Percentiles rank a stretch among this genome's conserved stretches.
phyloP scores from a whole-genome alignment of 92 coral and sea anemone species.

The Palythoa caribaeorum region DNA sequence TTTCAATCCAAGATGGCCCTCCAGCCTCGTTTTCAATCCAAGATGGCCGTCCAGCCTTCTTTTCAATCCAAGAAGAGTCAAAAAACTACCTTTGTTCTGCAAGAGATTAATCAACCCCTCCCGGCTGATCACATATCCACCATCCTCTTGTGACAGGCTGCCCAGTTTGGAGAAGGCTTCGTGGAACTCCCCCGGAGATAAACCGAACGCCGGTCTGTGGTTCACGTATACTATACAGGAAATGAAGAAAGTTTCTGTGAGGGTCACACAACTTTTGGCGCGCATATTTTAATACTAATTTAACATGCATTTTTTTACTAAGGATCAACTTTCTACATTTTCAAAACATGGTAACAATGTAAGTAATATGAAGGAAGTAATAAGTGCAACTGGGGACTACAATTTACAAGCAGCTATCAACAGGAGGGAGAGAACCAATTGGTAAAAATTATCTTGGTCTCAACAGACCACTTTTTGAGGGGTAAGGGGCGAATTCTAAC shows the following conservation, averaged over 20 bases:
- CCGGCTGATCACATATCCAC: constrained; percentile 78
- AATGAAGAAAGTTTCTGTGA: background rate
- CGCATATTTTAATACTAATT: background rate
- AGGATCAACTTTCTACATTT: too few species aligned
- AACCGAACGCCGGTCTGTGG: constrained; percentile 97
- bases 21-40: too few species aligned
- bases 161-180: constrained; percentile 93
- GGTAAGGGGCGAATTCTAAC: too few species aligned
- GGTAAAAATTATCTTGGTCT: too few species aligned
- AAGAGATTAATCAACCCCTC: constrained; percentile 76
- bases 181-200: constrained; percentile 89
- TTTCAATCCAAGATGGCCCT: too few species aligned
- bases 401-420: too few species aligned
- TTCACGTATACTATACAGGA: constrained; percentile 84
- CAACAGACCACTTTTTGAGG: too few species aligned
- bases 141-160: constrained; percentile 63
- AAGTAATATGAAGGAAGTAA: too few species aligned
- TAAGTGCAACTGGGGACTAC: too few species aligned
- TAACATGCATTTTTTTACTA: background rate
- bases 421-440: too few species aligned
- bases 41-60: background rate
- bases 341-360: too few species aligned
- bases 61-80: too few species aligned
- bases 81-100: constrained; percentile 85
- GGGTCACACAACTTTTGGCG: background rate